phyloP scores from a whole-genome alignment of 1,140 invertebrate species.

The Pantala flavescens region DNA sequence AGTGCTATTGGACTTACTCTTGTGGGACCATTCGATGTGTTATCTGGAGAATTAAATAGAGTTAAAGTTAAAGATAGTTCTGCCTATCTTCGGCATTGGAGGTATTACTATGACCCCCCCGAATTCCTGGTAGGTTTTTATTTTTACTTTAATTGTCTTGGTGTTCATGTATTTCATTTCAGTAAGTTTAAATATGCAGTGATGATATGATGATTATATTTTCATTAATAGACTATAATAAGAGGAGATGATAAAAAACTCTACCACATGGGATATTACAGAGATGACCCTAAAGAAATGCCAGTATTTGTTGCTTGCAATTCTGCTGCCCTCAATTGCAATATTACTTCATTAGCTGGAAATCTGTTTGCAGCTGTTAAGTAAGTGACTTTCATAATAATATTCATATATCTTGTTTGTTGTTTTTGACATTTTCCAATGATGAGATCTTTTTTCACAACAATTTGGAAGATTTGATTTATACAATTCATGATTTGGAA shows the following conservation, averaged over 20 bases:
- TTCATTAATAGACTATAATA: constrained; percentile 51
- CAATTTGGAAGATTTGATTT: constrained; percentile 13
- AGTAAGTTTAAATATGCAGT: background rate
- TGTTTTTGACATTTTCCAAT: constrained; percentile 22
- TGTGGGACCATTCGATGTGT: constrained; percentile 79
- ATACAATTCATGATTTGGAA: no score
- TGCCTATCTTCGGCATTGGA: constrained; percentile 69
- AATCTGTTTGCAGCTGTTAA: constrained; percentile 78
- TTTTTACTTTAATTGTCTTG: constrained; percentile 19
- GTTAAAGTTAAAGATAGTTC: constrained; percentile 43
- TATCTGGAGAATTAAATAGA: constrained; percentile 52
- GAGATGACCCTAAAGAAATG: constrained; percentile 64
- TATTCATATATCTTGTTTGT: constrained; percentile 22
- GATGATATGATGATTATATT: constrained; percentile 26
- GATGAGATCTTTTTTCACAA: constrained; percentile 17
- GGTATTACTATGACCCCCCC: constrained; percentile 88
- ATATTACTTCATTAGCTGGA: constrained; percentile 57
- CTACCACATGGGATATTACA: constrained; percentile 80
- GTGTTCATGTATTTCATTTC: background rate
- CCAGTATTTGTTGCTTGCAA: constrained; percentile 70
- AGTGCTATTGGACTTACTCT: constrained; percentile 54
- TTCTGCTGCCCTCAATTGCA: constrained; percentile 51
- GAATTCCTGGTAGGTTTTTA: constrained; percentile 62
- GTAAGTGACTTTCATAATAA: constrained; percentile 50
- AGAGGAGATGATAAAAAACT: constrained; percentile 54